Conservation (phyloP, 2,888 invertebrate genomes). For the Scrobipalpa costella region DNA sequence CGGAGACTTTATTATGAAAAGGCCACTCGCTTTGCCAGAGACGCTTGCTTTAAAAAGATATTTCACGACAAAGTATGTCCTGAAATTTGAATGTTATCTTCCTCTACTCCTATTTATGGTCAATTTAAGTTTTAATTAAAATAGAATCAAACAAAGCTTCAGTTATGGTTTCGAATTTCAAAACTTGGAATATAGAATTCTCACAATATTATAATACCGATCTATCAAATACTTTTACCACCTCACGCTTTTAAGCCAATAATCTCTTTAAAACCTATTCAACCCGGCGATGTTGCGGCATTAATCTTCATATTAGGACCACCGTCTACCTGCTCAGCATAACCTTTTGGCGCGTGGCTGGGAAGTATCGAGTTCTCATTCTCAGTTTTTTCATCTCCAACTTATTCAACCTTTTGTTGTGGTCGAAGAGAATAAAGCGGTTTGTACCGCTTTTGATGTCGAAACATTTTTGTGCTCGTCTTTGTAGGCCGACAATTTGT, state of each 20-base stretch:
- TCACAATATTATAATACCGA: too few relatives aligned
- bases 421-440: conserved; percentile 20
- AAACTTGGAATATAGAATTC: too few relatives aligned
- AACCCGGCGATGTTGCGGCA: neutral
- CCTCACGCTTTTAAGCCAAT: neutral
- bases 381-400: conserved; percentile 37
- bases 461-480: conserved; percentile 23
- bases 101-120: too few relatives aligned
- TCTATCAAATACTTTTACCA: neutral
- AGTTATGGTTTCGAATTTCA: too few relatives aligned
- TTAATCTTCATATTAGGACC: neutral
- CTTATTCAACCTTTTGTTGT: conserved; percentile 58
- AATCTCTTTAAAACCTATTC: neutral
- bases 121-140: too few relatives aligned
- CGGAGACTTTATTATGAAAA: neutral
- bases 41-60: neutral
- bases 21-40: neutral
- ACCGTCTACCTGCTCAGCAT: conserved; percentile 25
- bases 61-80: too few relatives aligned
- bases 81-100: too few relatives aligned
- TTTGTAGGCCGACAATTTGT: conserved; percentile 26
- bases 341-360: conserved; percentile 39
- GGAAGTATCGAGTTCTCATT: conserved; percentile 28
- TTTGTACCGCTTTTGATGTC: conserved; percentile 25
- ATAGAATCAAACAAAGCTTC: too few relatives aligned